Percentiles rank a stretch among this genome's conserved stretches.
These are phyloP conservation scores for Embiotoca jacksoni DNA, from an alignment of 2,113 vertebrate genomes.

Conservation along the genomic window DNA sequence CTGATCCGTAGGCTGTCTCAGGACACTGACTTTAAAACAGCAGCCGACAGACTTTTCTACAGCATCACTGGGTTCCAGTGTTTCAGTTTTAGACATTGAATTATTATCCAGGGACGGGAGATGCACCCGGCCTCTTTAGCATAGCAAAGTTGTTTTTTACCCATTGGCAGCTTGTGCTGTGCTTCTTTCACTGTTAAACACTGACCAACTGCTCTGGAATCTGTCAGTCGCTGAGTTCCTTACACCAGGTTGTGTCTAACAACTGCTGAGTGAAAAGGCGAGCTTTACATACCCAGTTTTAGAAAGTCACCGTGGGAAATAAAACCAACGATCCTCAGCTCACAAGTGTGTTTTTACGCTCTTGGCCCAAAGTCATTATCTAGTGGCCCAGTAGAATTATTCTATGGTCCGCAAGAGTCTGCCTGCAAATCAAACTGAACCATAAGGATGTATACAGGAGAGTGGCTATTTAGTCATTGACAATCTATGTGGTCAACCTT, in stretches of 20 bases:
- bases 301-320: not conserved
- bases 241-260: not conserved
- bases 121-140: not conserved
- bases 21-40: conserved; percentile 44
- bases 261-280: not conserved
- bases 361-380: too few relatives aligned
- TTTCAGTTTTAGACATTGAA: not conserved
- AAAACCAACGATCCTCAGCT: not conserved
- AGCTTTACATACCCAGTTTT: conserved; percentile 1
- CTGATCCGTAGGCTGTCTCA: conserved; percentile 50
- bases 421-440: too few relatives aligned
- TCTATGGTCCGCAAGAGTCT: too few relatives aligned
- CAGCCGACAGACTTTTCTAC: conserved; percentile 10
- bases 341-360: not conserved
- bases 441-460: too few relatives aligned
- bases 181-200: not conserved
- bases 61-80: not conserved
- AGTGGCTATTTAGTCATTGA: too few relatives aligned
- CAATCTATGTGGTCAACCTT: too few relatives aligned
- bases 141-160: not conserved
- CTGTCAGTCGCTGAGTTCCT: not conserved
- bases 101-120: conserved; percentile 26
- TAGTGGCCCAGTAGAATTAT: too few relatives aligned
- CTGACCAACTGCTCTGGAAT: not conserved
- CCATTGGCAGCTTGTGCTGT: not conserved